Evolutionary conservation across 2,888 invertebrate genomes (phyloP).

Genomic region (Leucania comma): DNA sequence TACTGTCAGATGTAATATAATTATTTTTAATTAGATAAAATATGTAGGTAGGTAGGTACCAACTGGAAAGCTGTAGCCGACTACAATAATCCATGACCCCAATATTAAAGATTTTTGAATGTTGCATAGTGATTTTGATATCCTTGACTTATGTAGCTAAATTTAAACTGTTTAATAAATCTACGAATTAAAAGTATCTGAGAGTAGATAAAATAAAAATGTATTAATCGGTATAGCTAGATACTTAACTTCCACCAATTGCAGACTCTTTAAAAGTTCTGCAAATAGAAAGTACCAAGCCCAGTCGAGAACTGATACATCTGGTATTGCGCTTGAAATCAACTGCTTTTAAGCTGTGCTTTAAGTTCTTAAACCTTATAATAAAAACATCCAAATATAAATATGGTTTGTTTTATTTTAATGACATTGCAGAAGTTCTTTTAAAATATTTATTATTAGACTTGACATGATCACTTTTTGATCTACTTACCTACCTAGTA

Average conservation of each 20-base stretch:
- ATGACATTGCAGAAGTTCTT: too few relatives aligned
- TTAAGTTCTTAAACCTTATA: neutral
- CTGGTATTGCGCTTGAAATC: constrained; percentile 35
- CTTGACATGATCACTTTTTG: neutral
- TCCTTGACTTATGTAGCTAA: neutral
- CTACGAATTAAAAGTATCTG: neutral
- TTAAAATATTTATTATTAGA: too few relatives aligned
- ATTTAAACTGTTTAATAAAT: neutral
- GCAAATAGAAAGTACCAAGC: constrained; percentile 13
- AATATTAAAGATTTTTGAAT: constrained; percentile 11
- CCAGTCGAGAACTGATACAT: constrained; percentile 1
- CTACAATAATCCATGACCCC: constrained; percentile 7
- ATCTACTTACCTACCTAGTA: neutral
- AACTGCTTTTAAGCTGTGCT: neutral
- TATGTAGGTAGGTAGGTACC: neutral
- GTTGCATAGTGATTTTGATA: neutral
- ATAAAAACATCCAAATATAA: too few relatives aligned
- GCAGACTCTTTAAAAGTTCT: constrained; percentile 19
- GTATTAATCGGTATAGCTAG: neutral
- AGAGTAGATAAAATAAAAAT: constrained; percentile 5
- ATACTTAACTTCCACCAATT: neutral
- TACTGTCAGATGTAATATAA: neutral
- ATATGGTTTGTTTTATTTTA: too few relatives aligned
- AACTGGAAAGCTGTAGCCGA: neutral
- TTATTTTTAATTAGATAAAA: neutral